A percentile compares a stretch with the other conserved stretches of the same genome.
These are phyloP conservation scores for Calameuta idolon DNA, from an alignment of 2,888 invertebrate species.

Conservation along the genomic window DNA sequence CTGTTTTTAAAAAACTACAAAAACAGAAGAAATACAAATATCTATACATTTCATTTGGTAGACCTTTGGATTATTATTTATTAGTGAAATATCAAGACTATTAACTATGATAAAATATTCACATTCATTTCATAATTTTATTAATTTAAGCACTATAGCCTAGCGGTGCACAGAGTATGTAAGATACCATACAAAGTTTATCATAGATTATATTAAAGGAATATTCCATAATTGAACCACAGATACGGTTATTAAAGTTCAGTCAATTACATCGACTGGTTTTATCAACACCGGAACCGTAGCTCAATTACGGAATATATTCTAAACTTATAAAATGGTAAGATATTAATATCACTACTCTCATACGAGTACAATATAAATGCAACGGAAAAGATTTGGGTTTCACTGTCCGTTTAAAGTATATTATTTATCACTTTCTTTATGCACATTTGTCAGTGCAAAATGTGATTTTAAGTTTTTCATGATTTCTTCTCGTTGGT, in stretches of 20 bases:
- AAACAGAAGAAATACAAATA: neutral
- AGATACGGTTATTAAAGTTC: too few relatives aligned
- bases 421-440: slow-evolving; percentile 7
- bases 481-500: slow-evolving; percentile 65
- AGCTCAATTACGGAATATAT: too few relatives aligned
- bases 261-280: too few relatives aligned
- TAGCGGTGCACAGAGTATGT: neutral
- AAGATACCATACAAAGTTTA: neutral
- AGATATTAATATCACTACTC: neutral
- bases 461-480: slow-evolving; percentile 53
- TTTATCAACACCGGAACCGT: too few relatives aligned
- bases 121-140: neutral
- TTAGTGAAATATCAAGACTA: neutral
- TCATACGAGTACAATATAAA: neutral
- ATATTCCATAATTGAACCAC: too few relatives aligned
- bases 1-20: neutral
- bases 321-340: neutral
- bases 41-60: neutral
- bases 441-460: slow-evolving; percentile 16
- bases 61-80: neutral
- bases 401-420: neutral
- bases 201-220: neutral
- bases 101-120: neutral
- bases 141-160: too few relatives aligned
- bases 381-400: neutral